Base-by-base conservation (phyloP, 2,888 invertebrate genomes). In the Lasioglossum vierecki region DNA sequence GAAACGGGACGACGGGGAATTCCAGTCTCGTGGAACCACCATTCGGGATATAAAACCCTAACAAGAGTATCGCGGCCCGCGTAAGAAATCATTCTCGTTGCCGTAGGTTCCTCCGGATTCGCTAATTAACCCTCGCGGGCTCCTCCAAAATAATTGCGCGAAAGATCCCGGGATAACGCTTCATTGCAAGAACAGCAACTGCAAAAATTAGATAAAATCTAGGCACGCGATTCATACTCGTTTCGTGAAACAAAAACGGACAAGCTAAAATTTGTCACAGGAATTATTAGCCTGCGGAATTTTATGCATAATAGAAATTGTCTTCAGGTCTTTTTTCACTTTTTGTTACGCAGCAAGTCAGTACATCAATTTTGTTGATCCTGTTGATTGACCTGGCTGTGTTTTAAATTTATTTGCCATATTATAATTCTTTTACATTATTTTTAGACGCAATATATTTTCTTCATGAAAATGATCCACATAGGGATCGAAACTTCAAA, bases 61-160 rank as follows among this genome's bases (percentile, higher is more conserved):
- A 63, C 63, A 63, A 63, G 57, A 70, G 68, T 75, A n/a, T 22
- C 35, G 46, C 8, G 35, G 68, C 46, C n/a, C 30, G n/a, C 76
- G 30, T 75, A 71, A 83, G 70, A 73, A 75, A 83, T 74, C 79
- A 70, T 53, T 35, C 72, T 83, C 57, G 84, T 84, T 79, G 53
- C 39, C 83, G 30, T 75, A 57, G 77, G 35, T 57, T 83, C 30
- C 53, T 11, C 15, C 30, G 63, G 41, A 83, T 79, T 76, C 84
- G 46, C 84, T 84, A 84, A 83, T 84, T 76, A 83, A 75, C 26
- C 63, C 63, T n/a, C 30, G 57, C 74, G 35, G 46, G 74, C 49
- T 78, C 57, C 60, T 49, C 70, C 49, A n/a, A 57, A 57, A 57
- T 57, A 57, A 57, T 57, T 57, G 57, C 57, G 57, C 1, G 57